phyloP scores from a whole-genome alignment of 2,888 invertebrate genomes.

The Andrena haemorrhoa region DNA sequence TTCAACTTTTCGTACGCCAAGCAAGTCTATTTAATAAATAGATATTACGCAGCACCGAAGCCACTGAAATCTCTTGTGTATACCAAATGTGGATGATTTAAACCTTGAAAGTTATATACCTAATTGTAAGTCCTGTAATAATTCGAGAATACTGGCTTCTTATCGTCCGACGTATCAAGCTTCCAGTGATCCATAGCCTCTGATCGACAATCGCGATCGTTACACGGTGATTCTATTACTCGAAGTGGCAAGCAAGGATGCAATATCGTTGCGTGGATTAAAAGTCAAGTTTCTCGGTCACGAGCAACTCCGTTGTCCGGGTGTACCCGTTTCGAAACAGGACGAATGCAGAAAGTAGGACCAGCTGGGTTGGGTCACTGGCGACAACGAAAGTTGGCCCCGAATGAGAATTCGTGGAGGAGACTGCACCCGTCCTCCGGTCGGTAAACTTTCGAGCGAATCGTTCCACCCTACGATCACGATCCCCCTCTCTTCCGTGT shows the following conservation, averaged over 20 bases:
- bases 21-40: too few species aligned
- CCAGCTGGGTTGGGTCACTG: constrained; percentile 38
- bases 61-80: too few species aligned
- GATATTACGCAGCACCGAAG: too few species aligned
- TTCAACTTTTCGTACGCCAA: neutral
- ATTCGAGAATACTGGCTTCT: too few species aligned
- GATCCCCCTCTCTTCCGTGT: neutral
- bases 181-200: too few species aligned
- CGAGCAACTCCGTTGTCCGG: constrained; percentile 16
- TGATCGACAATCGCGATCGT: too few species aligned
- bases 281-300: constrained; percentile 34
- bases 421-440: neutral
- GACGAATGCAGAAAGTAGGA: constrained; percentile 38
- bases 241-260: too few species aligned
- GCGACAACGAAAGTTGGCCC: constrained; percentile 8
- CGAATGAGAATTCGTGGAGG: constrained; percentile 33
- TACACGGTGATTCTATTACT: too few species aligned
- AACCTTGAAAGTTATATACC: too few species aligned
- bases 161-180: too few species aligned
- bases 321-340: constrained; percentile 33
- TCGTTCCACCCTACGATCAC: neutral
- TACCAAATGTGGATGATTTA: too few species aligned
- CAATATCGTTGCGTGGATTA: neutral
- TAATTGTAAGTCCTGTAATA: too few species aligned
- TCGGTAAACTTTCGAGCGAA: neutral